These are phyloP conservation scores for Squalus acanthias DNA, from an alignment of 2,797 vertebrate genomes.

Conservation along the genomic window DNA sequence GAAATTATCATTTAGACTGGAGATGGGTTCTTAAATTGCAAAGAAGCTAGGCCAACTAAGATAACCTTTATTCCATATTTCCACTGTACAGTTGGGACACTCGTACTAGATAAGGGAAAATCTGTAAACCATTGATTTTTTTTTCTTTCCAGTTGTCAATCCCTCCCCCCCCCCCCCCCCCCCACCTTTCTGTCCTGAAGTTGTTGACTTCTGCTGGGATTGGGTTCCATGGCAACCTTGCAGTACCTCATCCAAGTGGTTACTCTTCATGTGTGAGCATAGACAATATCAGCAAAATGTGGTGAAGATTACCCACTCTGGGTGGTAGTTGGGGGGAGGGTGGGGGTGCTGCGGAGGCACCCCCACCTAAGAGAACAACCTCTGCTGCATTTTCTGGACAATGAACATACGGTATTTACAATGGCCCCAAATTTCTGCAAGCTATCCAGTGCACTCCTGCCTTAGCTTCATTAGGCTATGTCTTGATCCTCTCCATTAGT, in stretches of 20 bases:
- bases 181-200: too few species aligned
- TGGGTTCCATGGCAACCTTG: not conserved
- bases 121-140: too few species aligned
- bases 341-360: not conserved
- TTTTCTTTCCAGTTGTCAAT: too few species aligned
- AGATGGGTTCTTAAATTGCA: too few species aligned
- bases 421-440: not conserved
- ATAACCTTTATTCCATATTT: too few species aligned
- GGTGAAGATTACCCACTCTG: not conserved
- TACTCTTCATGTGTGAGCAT: not conserved
- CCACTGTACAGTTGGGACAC: too few species aligned
- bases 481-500: not conserved
- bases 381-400: not conserved
- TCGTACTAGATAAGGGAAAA: too few species aligned
- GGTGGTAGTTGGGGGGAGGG: not conserved
- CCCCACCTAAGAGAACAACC: not conserved
- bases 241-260: not conserved
- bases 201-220: not conserved
- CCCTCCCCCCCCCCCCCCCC: too few species aligned
- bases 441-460: not conserved
- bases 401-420: not conserved
- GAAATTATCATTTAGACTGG: too few species aligned
- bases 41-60: too few species aligned
- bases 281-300: not conserved
- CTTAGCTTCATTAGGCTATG: not conserved